These are phyloP conservation scores for Cydia amplana DNA, from an alignment of 1,140 invertebrate genomes.

Conservation along the genomic window DNA sequence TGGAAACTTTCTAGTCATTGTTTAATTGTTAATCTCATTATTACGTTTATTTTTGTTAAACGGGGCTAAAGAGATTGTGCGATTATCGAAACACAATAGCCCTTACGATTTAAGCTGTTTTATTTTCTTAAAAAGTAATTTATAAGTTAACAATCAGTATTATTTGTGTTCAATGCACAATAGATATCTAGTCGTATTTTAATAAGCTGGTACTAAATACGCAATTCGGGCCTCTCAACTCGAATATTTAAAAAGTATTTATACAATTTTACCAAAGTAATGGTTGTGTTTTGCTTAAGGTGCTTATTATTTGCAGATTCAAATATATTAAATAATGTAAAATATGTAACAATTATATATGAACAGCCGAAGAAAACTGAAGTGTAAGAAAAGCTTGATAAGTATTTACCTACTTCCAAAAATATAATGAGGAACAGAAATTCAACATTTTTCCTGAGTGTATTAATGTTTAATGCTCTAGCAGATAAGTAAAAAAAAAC, in stretches of 20 bases:
- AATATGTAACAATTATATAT: constrained; percentile 16
- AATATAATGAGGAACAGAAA: background rate
- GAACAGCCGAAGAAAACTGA: background rate
- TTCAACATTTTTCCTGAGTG: background rate
- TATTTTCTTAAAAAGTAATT: background rate
- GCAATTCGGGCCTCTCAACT: constrained; percentile 22
- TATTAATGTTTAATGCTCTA: constrained; percentile 26
- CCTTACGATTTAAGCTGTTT: background rate
- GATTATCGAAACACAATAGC: background rate
- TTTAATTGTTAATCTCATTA: constrained; percentile 29
- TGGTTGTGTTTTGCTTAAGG: constrained; percentile 30
- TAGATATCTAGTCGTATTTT: constrained; percentile 18
- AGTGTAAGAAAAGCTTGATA: background rate
- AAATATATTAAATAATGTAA: background rate
- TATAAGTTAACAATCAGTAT: constrained; percentile 3
- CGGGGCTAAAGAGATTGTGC: background rate
- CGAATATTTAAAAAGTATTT: constrained; percentile 25
- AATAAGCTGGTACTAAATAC: constrained; percentile 22
- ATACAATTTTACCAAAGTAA: constrained; percentile 17
- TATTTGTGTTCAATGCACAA: constrained; percentile 18
- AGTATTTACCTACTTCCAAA: background rate
- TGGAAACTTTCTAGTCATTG: constrained; percentile 14
- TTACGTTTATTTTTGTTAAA: constrained; percentile 4
- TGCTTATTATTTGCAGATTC: constrained; percentile 26
- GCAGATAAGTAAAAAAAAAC: constrained; percentile 37